phyloP scores from a whole-genome alignment of 1,140 invertebrate species.

The Listronotus oregonensis region DNA sequence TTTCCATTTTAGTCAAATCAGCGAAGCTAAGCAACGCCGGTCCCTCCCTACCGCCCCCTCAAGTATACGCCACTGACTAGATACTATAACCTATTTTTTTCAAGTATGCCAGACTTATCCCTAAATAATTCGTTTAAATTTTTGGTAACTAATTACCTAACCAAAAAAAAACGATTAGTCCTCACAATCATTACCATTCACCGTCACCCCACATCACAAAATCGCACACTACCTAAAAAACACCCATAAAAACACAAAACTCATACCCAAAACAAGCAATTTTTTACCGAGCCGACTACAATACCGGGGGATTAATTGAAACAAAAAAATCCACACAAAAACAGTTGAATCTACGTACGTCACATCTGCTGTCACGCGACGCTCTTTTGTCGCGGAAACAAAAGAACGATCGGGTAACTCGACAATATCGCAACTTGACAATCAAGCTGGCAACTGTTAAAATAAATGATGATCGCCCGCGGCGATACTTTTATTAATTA shows the following conservation, averaged over 20 bases:
- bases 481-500: constrained; percentile 29
- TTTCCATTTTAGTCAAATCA: too few species aligned
- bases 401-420: constrained; percentile 12
- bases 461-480: constrained; percentile 24
- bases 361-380: constrained; percentile 26
- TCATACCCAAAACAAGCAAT: not conserved
- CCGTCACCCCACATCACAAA: not conserved
- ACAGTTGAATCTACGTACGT: constrained; percentile 23
- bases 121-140: too few species aligned
- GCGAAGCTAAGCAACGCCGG: too few species aligned
- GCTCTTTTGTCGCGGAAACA: constrained; percentile 10
- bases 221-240: not conserved
- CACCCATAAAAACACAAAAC: not conserved
- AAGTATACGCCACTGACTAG: too few species aligned
- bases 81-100: too few species aligned
- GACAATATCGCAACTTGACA: constrained; percentile 25
- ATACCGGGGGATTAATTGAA: constrained; percentile 16
- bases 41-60: too few species aligned
- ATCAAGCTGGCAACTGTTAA: constrained; percentile 27
- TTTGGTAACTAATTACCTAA: not conserved
- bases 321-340: constrained; percentile 26
- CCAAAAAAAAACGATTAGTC: constrained; percentile 9
- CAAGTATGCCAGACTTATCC: too few species aligned
- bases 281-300: not conserved
- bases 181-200: constrained; percentile 5